Base-by-base conservation (phyloP, 53 echinoderm and acorn worm species). In the Mesocentrotus franciscanus region DNA sequence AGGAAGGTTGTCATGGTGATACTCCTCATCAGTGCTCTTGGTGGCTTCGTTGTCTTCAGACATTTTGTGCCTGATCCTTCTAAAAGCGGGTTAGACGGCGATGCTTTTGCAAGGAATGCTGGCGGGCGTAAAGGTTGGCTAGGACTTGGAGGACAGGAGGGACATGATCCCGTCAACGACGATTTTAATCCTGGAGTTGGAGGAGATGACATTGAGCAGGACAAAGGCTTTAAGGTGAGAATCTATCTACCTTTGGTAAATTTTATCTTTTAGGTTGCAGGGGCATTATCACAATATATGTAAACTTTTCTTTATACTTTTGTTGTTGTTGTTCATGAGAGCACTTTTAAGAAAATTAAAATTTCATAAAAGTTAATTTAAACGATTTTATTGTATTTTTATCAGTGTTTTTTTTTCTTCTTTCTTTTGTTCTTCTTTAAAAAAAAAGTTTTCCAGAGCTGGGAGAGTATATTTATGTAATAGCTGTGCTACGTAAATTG, bases 1-100 rank as follows among this genome's bases (percentile, higher is more conserved):
- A 95, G 97, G 74, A 78, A 95, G 27, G 70, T 98, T 35, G 96
- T 96, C 39, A 94, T 33, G 1, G 18, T 95, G 58, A n/a, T 97
- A 42, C 18, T 98, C 13, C 89, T 93, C 16, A 36, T 97, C 27
- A 56, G 96, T 59, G 60, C 74, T 18, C 20, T 97, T 1, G 78
- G 74, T 61, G 59, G 94, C 64, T 17, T 97, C 75, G 92, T 92
- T 9, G 91, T 96, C 24, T 94, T 94, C 84, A 79, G 94, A 83
- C 94, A 94, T 83, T 83, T 94, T 59, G 39, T 94, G 18, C 94
- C 84, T 9, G 61, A 76, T 33, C 29, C 7, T 14, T 27, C 39
- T 0, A 49, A 42, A 24, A 39, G n/a, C 3, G 42, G n/a, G 10
- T 27, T 59, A 9, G 42, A 92, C 8, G 14, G 22, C 15, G 32